Percentiles rank a stretch among this genome's conserved stretches.
Evolutionary conservation across 92 coral and sea anemone genomes (phyloP).

Genomic region (Siderastrea siderea): DNA sequence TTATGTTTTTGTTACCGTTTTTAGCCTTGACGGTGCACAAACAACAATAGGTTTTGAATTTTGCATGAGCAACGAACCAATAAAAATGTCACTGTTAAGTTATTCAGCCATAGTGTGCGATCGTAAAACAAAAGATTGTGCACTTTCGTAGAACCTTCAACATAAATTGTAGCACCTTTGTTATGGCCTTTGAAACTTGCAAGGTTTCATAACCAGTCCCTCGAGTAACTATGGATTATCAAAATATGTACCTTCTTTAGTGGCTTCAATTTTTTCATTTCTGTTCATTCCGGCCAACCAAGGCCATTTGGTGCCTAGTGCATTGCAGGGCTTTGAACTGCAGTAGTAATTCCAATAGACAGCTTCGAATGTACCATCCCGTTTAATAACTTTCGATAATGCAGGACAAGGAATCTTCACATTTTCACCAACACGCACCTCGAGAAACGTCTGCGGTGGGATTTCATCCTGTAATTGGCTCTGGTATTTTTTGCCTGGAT

Average conservation of each 20-base stretch:
- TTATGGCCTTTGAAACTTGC: too few species aligned
- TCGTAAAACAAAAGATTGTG: too few species aligned
- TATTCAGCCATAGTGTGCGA: too few species aligned
- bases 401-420: neutral
- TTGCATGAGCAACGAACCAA: too few species aligned
- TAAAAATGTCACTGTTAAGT: too few species aligned
- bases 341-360: neutral
- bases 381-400: neutral
- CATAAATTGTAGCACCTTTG: too few species aligned
- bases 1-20: too few species aligned
- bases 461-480: neutral
- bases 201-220: too few species aligned
- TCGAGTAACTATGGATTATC: too few species aligned
- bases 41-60: too few species aligned
- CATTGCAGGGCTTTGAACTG: neutral
- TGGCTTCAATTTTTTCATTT: neutral
- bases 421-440: slow-evolving; percentile 4
- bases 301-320: neutral
- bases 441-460: neutral
- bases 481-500: neutral
- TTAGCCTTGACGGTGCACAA: too few species aligned
- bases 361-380: slow-evolving; percentile 14
- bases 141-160: too few species aligned
- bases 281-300: slow-evolving; percentile 34
- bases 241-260: neutral